These are phyloP conservation scores for Acronicta psi DNA, from an alignment of 2,888 invertebrate genomes.

Conservation along the genomic window DNA sequence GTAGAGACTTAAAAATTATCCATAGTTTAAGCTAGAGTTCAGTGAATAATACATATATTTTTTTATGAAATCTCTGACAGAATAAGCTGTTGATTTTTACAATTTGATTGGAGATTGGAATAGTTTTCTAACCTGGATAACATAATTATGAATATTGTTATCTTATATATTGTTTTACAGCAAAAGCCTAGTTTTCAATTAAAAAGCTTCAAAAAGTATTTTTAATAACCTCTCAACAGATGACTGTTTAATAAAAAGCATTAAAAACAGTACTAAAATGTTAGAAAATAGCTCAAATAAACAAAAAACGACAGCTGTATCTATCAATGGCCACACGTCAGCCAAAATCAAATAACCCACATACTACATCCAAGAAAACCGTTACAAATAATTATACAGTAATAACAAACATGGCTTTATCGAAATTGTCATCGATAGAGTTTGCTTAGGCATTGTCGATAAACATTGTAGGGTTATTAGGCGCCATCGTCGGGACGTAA, in stretches of 20 bases:
- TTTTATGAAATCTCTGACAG: no score
- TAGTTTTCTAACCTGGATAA: no score
- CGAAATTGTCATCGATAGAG: slow-evolving; percentile 73
- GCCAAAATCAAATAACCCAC: slow-evolving; percentile 12
- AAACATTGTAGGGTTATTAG: slow-evolving; percentile 69
- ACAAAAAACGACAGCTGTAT: not conserved
- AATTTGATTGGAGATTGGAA: no score
- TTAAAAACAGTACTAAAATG: not conserved
- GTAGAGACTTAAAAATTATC: not conserved
- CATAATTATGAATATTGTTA: no score
- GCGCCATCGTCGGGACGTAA: slow-evolving; percentile 62
- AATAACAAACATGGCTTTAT: slow-evolving; percentile 53
- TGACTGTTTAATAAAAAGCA: not conserved
- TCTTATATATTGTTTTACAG: no score
- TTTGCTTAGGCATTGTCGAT: slow-evolving; percentile 75
- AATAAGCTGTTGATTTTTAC: no score
- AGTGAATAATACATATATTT: no score
- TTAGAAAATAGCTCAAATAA: not conserved
- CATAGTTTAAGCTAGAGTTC: no score
- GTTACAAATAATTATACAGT: slow-evolving; percentile 48
- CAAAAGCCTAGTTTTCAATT: no score
- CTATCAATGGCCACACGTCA: not conserved
- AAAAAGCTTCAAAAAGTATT: not conserved
- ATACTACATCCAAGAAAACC: slow-evolving; percentile 37
- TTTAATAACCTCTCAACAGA: not conserved